Evolutionary conservation across 2,888 invertebrate species (phyloP), one percentile per base, ranked within the genome.

Genomic region (Phyto melanocephala): DNA sequence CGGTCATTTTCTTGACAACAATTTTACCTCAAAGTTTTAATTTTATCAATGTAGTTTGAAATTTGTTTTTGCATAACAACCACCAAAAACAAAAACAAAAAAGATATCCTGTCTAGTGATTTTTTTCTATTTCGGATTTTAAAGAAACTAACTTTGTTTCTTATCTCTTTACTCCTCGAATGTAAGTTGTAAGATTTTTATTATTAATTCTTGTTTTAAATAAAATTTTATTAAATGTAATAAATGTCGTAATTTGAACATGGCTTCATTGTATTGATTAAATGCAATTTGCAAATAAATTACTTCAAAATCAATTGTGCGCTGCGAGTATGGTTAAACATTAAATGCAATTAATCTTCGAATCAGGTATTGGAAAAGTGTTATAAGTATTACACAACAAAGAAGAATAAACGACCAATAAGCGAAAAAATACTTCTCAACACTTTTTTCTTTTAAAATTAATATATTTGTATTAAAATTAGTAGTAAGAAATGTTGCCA

Each of bases 231-330:
- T 74, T 74, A 22, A 24, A 24, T 45, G 33, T 15, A 63, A 63
- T 63, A 35, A 63, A 63, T 63, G 62, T 42, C 45, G 52, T 68
- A 76, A 68, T 60, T n/a, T 68, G 50, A 50, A 67, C 58, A 52
- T 68, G 76, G n/a, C n/a, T 52, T 60, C 60, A 68, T 52, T 76
- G 60, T 60, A 11, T 68, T 76, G 68, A 28, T 68, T 52, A 76
- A 76, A 28, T 11, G 13, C 22, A 63, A 47, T 65, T 56, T 65
- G 45, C 2, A 42, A 42, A 6, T 42, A 42, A 20, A 68, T 54
- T 54, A 20, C 52, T 17, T 62, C 15, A 35, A 42, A 63, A 63
- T 33, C 54, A 54, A 54, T 42, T 63, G 40, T 54, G 52, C 63
- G 45, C 54, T 74, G 63, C n/a, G n/a, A n/a, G 42, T 63, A 17